These are phyloP conservation scores for Zhengitettix transpicula DNA, from an alignment of 2,888 invertebrate species.

Conservation along the genomic window DNA sequence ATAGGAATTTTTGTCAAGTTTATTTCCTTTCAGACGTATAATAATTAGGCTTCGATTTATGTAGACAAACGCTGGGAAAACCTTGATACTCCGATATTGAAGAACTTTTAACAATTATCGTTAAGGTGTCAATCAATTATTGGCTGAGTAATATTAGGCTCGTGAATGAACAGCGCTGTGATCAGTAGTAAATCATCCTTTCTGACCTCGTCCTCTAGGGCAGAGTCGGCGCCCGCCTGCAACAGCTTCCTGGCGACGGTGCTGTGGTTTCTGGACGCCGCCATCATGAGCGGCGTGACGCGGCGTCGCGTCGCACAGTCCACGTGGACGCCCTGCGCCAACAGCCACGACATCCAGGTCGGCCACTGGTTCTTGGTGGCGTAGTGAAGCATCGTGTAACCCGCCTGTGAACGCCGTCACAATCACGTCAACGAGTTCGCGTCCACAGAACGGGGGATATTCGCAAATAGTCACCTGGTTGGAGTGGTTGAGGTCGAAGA, in stretches of 20 bases:
- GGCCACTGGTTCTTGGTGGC: slow-evolving; percentile 26
- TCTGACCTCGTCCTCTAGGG: slow-evolving; percentile 19
- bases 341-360: slow-evolving; percentile 20
- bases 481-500: neutral
- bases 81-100: too few relatives aligned
- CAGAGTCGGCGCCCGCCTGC: slow-evolving; percentile 19
- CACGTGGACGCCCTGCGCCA: slow-evolving; percentile 18
- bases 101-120: too few relatives aligned
- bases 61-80: too few relatives aligned
- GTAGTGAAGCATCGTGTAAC: slow-evolving; percentile 25
- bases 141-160: too few relatives aligned
- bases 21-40: too few relatives aligned
- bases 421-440: neutral
- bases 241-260: slow-evolving; percentile 20
- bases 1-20: too few relatives aligned
- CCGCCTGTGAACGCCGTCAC: slow-evolving; percentile 16
- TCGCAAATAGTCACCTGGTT: neutral
- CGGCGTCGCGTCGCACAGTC: slow-evolving; percentile 18
- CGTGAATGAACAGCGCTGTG: too few relatives aligned
- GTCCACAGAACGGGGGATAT: neutral
- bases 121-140: too few relatives aligned
- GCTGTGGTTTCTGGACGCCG: slow-evolving; percentile 22
- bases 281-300: slow-evolving; percentile 26
- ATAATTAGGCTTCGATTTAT: too few relatives aligned
- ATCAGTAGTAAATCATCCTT: too few relatives aligned